phyloP scores from a whole-genome alignment of 2,113 vertebrate species.

The Cnemophilus loriae region DNA sequence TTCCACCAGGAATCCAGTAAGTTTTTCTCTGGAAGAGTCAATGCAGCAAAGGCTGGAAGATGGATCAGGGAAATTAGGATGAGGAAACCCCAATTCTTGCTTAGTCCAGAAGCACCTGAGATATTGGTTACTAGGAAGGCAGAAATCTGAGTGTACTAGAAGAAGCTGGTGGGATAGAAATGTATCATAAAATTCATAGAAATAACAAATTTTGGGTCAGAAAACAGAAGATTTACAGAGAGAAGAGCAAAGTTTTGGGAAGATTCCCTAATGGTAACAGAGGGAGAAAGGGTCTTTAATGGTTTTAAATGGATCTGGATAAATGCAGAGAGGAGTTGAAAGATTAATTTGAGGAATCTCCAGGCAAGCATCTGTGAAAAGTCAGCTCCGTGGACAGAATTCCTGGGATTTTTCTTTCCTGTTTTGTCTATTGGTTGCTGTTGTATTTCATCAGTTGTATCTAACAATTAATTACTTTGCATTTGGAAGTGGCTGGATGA shows the following conservation, averaged over 20 bases:
- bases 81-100: background rate
- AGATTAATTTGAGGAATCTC: background rate
- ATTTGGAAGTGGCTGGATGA: background rate
- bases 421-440: background rate
- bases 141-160: background rate
- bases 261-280: background rate
- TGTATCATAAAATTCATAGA: background rate
- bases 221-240: background rate
- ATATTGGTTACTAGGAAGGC: background rate
- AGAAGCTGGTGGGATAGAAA: background rate
- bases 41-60: background rate
- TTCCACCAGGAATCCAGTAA: background rate
- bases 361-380: background rate
- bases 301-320: background rate
- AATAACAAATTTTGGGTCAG: background rate
- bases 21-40: background rate
- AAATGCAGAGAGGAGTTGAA: background rate
- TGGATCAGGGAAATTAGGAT: background rate
- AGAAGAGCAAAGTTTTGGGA: background rate
- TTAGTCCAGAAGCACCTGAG: background rate
- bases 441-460: background rate
- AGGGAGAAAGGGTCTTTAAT: background rate
- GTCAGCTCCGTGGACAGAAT: background rate
- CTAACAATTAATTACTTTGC: no score
- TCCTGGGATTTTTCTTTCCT: background rate